Evolutionary conservation across 2,888 invertebrate genomes (phyloP), one percentile per base, ranked within the genome.

Genomic region (Dioctria rufipes): DNA sequence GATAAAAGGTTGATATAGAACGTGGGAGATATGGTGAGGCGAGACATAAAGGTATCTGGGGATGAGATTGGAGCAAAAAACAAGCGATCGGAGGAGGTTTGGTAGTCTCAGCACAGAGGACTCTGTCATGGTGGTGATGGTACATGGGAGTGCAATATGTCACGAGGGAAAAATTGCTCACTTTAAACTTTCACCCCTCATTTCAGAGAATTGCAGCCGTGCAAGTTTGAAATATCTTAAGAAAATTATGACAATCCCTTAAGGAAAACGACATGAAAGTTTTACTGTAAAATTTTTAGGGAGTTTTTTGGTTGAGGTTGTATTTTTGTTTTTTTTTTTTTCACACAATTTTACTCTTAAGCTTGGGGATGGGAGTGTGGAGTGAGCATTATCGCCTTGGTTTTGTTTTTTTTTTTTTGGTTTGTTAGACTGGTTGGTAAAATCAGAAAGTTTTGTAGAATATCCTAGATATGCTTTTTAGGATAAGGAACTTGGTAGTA

Each of bases 141-240:
- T 80, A 80, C 69, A 60, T 80, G 49, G 66, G 80, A 71, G 80
- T 80, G 80, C 80, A 80, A 80, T 80, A 80, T 80, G 80, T 80
- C 80, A 80, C 80, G 66, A 46, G 80, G 80, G 80, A 80, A 69
- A 80, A 80, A 80, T 80, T 80, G 80, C 69, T 71, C 80, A 80
- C 80, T 80, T 80, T 67, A 80, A 69, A 69, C 69, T 80, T 80
- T 80, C 69, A 42, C 51, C 58, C 54, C 65, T 79, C 58, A 39
- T 54, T 65, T 66, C 66, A 51, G 39, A 42, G 67, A 79, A 79
- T 78, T 78, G 65, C 65, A 61, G 49, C 63, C 49, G 60, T 46
- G 61, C 63, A 78, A 78, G 65, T 65, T 78, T 61, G 78, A 78
- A 78, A 78, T 78, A 60, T 78, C 78, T 78, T 65, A 40, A 78